These are phyloP conservation scores for Poeciliopsis paucimaculata DNA, from an alignment of 2,797 vertebrate species.

Conservation along the genomic window DNA sequence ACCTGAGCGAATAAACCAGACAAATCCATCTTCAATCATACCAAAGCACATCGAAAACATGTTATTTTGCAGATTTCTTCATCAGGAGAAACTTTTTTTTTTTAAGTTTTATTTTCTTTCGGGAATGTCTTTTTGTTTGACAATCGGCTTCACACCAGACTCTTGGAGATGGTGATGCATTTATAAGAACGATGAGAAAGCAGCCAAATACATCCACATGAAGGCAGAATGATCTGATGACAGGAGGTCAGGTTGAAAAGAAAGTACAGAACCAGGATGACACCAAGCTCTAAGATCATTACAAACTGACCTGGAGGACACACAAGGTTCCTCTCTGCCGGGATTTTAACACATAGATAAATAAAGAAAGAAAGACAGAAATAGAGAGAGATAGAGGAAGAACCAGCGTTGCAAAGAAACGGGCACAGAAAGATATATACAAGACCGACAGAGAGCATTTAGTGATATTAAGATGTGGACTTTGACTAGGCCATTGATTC, in stretches of 20 bases:
- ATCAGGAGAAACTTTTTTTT: slow-evolving; percentile 42
- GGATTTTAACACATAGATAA: too few species aligned
- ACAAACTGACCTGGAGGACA: not conserved
- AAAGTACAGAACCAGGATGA: not conserved
- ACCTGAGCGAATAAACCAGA: slow-evolving; percentile 85
- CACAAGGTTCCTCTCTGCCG: not conserved
- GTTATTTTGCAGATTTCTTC: slow-evolving; percentile 49
- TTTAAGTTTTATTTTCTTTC: slow-evolving; percentile 12
- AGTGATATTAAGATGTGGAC: not conserved
- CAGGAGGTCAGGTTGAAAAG: not conserved
- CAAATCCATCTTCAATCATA: slow-evolving; percentile 86
- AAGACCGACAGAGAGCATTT: not conserved
- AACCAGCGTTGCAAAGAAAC: not conserved
- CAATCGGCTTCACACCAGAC: slow-evolving; percentile 36
- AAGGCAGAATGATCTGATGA: not conserved
- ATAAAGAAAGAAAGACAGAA: not conserved
- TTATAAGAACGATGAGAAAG: not conserved
- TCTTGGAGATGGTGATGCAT: slow-evolving; percentile 12
- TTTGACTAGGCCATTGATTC: not conserved
- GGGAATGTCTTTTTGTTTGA: slow-evolving; percentile 55
- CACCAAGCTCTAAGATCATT: not conserved
- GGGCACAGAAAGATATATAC: not conserved
- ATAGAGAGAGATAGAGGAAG: not conserved
- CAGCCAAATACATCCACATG: not conserved
- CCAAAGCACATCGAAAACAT: slow-evolving; percentile 58